Percentiles rank a stretch among this genome's conserved stretches.
Evolutionary conservation across 1,140 invertebrate species (phyloP).

Genomic region (Bombus impatiens): DNA sequence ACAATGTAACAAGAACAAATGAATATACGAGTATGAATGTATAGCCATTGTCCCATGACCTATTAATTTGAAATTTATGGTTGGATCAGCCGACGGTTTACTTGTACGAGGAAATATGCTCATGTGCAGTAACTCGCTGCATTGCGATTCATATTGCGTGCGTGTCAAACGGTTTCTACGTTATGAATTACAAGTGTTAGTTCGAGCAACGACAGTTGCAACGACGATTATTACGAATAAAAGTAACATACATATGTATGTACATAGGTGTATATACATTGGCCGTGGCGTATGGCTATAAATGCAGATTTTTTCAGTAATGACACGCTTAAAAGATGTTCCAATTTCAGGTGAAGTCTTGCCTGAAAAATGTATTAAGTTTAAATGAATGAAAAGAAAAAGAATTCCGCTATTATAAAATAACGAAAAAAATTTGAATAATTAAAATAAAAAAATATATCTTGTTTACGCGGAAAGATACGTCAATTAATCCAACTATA

Average conservation of each 20-base stretch:
- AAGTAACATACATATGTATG: not conserved
- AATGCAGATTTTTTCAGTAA: too few species aligned
- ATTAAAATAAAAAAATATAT: not conserved
- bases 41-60: not conserved
- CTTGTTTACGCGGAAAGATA: not conserved
- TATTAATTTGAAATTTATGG: constrained; percentile 20
- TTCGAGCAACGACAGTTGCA: not conserved
- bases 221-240: not conserved
- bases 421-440: not conserved
- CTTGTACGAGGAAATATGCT: constrained; percentile 8
- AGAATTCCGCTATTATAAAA: too few species aligned
- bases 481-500: too few species aligned
- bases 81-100: not conserved
- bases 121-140: not conserved
- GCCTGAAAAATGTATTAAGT: not conserved
- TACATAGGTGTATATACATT: not conserved
- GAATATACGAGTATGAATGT: not conserved
- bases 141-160: not conserved
- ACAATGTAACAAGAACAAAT: not conserved
- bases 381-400: not conserved
- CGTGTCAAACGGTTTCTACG: not conserved
- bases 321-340: too few species aligned
- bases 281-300: not conserved
- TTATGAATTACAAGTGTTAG: not conserved
- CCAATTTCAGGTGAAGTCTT: too few species aligned